Evolutionary conservation across 2,888 invertebrate genomes (phyloP), one percentile per base, ranked within the genome.

Genomic region (Tribolium freemani): DNA sequence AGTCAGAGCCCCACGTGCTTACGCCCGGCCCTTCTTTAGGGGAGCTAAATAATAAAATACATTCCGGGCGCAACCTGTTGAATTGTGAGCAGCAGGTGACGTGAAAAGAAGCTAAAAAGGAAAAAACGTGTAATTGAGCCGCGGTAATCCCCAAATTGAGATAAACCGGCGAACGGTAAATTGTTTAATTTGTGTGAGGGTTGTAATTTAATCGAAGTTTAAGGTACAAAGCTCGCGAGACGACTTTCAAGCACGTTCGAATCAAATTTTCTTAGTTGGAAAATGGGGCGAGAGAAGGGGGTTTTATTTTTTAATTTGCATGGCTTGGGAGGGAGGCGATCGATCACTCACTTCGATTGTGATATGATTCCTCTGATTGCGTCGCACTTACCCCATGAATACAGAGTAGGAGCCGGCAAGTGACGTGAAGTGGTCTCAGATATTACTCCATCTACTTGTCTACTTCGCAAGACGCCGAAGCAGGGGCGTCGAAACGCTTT

Each of bases 391-490:
- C 72, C 68, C 58, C 74, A 69, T 84, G 84, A 84, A 84, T 84
- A 82, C 82, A 74, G 80, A 83, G 77, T 78, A 75, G 78, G 75
- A 74, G 78, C 80, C 78, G 84, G 86, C 85, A 85, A 85, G 83
- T 86, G 86, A 86, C 86, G 83, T 86, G 78, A 79, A 86, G 86
- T 85, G 85, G 84, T 81, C 83, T 82, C 80, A 82, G 83, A 84
- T 83, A 84, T 83, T 84, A 76, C 77, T 56, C 68, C 61, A 61
- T 71, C 72, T 61, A 60, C 69, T 64, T 64, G 64, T 64, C 69
- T 58, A 60, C 64, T 60, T 44, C 64, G 48, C 58, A 70, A 70
- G 73, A 73, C 58, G 69, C 3, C 64, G 38, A 20, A 61, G 53
- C 38, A 31, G 45, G 57, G 61, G 69, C 51, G 58, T 50, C 58